Evolutionary conservation across 2,113 vertebrate genomes (phyloP).

Genomic region (Entelurus aequoreus): DNA sequence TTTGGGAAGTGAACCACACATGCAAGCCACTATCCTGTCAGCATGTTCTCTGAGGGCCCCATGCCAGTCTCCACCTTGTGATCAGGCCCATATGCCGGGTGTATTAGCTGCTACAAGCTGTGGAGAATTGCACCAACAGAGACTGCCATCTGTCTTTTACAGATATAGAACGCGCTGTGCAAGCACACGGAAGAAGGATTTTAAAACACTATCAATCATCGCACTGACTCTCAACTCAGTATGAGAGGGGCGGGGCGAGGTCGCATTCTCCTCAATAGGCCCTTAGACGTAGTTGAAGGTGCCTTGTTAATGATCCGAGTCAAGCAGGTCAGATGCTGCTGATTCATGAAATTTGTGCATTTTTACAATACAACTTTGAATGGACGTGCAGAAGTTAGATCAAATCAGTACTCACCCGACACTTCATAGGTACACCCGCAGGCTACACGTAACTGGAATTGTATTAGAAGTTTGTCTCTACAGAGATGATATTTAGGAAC

Average conservation of each 20-base stretch:
- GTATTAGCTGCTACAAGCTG: constrained; percentile 56
- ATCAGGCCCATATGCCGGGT: constrained; percentile 62
- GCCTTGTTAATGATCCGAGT: no score
- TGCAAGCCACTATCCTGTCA: constrained; percentile 41
- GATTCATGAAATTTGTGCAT: no score
- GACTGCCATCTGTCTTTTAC: constrained; percentile 67
- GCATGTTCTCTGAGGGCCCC: constrained; percentile 45
- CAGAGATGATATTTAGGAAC: no score
- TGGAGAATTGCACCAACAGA: constrained; percentile 56
- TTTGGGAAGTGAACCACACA: constrained; percentile 24
- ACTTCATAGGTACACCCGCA: no score
- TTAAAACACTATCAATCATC: constrained; percentile 35
- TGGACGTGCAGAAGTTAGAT: no score
- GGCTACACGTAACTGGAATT: no score
- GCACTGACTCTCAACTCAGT: constrained; percentile 9
- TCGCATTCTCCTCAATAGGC: constrained; percentile 14
- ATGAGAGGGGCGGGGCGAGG: constrained; percentile 4
- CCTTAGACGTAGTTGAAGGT: neutral
- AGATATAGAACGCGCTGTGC: constrained; percentile 48
- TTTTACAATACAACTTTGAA: no score
- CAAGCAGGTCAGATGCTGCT: no score
- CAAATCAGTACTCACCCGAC: no score
- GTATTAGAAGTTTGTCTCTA: no score
- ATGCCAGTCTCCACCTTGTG: constrained; percentile 53
- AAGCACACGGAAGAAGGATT: constrained; percentile 29